A percentile compares a stretch with the other conserved stretches of the same genome.
These are phyloP conservation scores for Carterocephalus palaemon DNA, from an alignment of 2,888 invertebrate genomes.

Conservation along the genomic window DNA sequence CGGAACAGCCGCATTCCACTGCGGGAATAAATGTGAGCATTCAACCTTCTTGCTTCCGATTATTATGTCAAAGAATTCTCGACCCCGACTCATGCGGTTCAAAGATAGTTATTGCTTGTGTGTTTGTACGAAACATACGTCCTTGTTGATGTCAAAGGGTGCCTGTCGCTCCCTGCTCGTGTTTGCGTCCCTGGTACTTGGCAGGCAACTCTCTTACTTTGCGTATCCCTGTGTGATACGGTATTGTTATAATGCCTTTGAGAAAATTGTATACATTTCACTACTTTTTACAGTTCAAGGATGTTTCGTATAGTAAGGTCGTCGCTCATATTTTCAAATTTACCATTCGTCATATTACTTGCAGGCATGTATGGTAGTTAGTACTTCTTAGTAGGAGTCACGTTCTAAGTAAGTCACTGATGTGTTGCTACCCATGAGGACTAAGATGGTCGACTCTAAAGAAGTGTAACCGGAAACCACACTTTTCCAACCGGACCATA, in stretches of 20 bases:
- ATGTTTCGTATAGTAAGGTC: too few species aligned
- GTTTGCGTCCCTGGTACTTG: slow-evolving; percentile 70
- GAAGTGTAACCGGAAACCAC: too few species aligned
- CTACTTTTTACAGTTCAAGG: slow-evolving; percentile 41
- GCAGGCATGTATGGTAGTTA: too few species aligned
- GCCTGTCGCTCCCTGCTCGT: slow-evolving; percentile 47
- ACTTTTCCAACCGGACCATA: too few species aligned
- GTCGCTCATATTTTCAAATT: too few species aligned
- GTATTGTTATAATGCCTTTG: slow-evolving; percentile 66
- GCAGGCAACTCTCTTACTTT: slow-evolving; percentile 68
- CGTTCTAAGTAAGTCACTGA: too few species aligned
- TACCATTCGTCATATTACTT: too few species aligned
- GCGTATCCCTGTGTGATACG: slow-evolving; percentile 60
- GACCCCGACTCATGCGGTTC: background rate
- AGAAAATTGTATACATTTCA: slow-evolving; percentile 56
- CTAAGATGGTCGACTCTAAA: too few species aligned
- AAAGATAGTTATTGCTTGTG: slow-evolving; percentile 21
- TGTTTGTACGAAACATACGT: background rate
- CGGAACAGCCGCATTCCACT: slow-evolving; percentile 65
- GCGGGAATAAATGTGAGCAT: slow-evolving; percentile 61
- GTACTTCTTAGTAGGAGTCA: too few species aligned
- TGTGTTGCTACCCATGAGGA: too few species aligned
- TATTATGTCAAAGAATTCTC: background rate
- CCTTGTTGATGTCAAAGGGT: slow-evolving; percentile 8
- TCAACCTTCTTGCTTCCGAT: slow-evolving; percentile 44